Conservation (phyloP, 1,140 invertebrate genomes). For the Cryptotermes secundus region DNA sequence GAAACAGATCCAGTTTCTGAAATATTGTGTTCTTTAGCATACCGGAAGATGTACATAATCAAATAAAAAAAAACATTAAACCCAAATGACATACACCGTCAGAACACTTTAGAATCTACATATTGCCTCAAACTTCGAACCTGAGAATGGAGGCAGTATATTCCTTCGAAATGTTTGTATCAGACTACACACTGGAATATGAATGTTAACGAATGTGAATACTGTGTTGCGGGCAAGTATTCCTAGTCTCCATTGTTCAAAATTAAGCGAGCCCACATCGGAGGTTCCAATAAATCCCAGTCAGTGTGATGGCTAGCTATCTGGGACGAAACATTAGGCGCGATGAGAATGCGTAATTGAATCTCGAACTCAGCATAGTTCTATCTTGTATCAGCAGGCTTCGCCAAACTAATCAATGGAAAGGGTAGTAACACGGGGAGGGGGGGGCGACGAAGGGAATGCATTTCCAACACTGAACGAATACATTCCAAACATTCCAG, state of each 20-base stretch:
- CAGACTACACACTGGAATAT: too few relatives aligned
- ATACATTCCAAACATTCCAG: conserved; percentile 19
- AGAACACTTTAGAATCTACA: too few relatives aligned
- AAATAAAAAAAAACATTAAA: too few relatives aligned
- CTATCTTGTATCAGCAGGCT: conserved; percentile 18
- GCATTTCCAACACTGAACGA: conserved; percentile 7
- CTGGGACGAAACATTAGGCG: conserved; percentile 1
- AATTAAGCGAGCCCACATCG: background rate
- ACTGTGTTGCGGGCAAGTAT: background rate
- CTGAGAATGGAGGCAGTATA: too few relatives aligned
- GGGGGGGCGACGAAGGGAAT: background rate
- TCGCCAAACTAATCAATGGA: conserved; percentile 8
- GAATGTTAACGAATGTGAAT: too few relatives aligned
- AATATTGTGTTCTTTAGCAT: too few relatives aligned
- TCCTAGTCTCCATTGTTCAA: background rate
- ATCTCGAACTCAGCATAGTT: background rate
- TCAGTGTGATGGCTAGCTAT: background rate
- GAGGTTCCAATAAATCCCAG: background rate
- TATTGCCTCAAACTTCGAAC: too few relatives aligned
- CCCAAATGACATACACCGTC: too few relatives aligned
- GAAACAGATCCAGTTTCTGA: too few relatives aligned
- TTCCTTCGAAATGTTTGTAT: too few relatives aligned
- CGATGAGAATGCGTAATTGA: conserved; percentile 13
- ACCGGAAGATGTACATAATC: too few relatives aligned
- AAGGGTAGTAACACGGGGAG: background rate